Conservation (phyloP, 2,888 invertebrate species). For the Ochropleura leucogaster region DNA sequence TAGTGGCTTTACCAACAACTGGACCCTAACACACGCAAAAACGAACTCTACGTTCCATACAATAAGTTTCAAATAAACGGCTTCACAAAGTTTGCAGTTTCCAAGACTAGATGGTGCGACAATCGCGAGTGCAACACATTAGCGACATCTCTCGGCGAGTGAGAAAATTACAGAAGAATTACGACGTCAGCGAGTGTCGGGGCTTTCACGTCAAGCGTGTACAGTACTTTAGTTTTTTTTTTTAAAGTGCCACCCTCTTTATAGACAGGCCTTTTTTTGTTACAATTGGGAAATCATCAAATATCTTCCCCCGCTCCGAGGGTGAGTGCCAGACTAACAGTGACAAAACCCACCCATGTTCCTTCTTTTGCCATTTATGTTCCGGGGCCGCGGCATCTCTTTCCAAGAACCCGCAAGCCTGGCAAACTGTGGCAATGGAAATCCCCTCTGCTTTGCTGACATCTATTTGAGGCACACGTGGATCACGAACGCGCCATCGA, state of each 20-base stretch:
- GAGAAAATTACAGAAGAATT: constrained; percentile 87
- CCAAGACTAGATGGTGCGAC: constrained; percentile 84
- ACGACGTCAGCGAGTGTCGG: constrained; percentile 78
- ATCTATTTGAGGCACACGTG: too few relatives aligned
- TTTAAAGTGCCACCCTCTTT: constrained; percentile 40
- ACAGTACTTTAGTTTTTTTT: constrained; percentile 59
- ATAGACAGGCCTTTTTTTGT: neutral
- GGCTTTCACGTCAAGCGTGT: constrained; percentile 70
- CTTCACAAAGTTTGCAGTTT: constrained; percentile 70
- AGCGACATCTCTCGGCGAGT: constrained; percentile 88
- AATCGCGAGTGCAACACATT: constrained; percentile 87
- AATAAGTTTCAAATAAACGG: constrained; percentile 58
- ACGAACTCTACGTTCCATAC: constrained; percentile 33
- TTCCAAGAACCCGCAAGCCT: too few relatives aligned
- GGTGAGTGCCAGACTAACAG: too few relatives aligned
- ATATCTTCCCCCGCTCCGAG: too few relatives aligned
- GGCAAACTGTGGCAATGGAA: too few relatives aligned
- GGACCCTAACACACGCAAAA: constrained; percentile 56
- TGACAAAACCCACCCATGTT: too few relatives aligned
- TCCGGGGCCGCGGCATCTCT: too few relatives aligned
- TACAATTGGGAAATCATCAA: too few relatives aligned
- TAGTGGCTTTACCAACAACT: constrained; percentile 73
- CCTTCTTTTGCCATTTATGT: too few relatives aligned
- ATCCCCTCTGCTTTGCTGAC: too few relatives aligned
- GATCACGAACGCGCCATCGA: too few relatives aligned